These are phyloP conservation scores for Lasiurus cinereus DNA, from an alignment of 2,113 vertebrate genomes.

Conservation along the genomic window DNA sequence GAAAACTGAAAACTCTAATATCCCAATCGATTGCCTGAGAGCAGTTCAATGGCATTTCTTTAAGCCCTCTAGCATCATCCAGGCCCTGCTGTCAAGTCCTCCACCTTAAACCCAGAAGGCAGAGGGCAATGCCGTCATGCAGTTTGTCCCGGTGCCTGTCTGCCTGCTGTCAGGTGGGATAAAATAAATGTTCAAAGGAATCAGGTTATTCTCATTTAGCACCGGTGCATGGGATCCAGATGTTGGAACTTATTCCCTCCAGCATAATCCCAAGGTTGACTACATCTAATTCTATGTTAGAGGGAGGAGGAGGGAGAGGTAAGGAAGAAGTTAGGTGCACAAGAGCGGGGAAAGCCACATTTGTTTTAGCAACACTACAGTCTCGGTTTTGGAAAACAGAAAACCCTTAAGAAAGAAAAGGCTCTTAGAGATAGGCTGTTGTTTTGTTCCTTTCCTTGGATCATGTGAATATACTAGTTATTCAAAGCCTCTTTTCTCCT, in stretches of 20 bases:
- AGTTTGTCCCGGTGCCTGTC: conserved; percentile 11
- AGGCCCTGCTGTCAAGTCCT: background rate
- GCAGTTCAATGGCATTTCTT: conserved; percentile 58
- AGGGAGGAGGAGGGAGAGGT: background rate
- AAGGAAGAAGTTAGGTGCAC: conserved; percentile 3
- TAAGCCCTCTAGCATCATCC: conserved; percentile 61
- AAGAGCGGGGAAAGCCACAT: background rate
- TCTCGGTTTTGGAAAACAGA: conserved; percentile 57
- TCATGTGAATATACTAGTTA: conserved; percentile 62
- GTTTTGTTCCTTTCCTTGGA: conserved; percentile 53
- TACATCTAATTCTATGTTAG: background rate
- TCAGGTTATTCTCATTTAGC: background rate
- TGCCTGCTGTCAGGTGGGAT: conserved; percentile 5
- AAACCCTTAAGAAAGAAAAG: conserved; percentile 68
- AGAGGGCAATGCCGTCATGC: conserved; percentile 20
- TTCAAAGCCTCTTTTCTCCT: conserved; percentile 75
- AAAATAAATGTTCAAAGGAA: conserved; percentile 17
- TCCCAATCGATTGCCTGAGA: conserved; percentile 69
- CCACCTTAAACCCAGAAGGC: conserved; percentile 57
- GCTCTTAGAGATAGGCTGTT: background rate
- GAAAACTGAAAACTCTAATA: conserved; percentile 80
- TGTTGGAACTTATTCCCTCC: conserved; percentile 6
- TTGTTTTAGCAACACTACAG: background rate
- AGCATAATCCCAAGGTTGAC: background rate
- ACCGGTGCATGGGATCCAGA: background rate